phyloP scores from a whole-genome alignment of 2,113 vertebrate genomes.

The Salvelinus sp. region DNA sequence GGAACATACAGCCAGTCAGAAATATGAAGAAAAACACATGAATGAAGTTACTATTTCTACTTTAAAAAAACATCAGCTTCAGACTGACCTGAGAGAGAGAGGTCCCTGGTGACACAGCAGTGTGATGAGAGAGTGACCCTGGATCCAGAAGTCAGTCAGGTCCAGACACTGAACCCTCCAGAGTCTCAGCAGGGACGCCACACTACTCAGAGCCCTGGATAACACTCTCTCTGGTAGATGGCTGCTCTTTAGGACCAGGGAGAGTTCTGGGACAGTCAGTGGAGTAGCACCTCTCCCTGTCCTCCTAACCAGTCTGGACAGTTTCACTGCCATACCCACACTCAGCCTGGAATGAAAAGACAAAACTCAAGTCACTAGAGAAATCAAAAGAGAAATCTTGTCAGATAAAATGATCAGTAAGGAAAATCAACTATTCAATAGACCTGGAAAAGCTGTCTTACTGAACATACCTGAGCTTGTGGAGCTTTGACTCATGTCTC shows the following conservation, averaged over 20 bases:
- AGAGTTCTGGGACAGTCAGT: constrained; percentile 28
- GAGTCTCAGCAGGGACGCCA: constrained; percentile 30
- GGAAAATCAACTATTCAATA: no score
- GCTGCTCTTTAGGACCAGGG: constrained; percentile 2
- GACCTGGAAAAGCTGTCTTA: no score
- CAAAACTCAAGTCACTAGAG: no score
- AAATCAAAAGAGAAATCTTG: no score
- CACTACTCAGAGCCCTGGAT: constrained; percentile 18
- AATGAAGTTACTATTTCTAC: no score
- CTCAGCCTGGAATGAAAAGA: constrained; percentile 25
- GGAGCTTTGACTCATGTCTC: constrained; percentile 8
- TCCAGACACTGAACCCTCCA: constrained; percentile 37
- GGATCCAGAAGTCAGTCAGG: constrained; percentile 19
- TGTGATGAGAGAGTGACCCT: constrained; percentile 9
- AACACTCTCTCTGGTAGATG: background rate
- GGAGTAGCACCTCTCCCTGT: background rate
- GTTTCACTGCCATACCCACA: constrained; percentile 15
- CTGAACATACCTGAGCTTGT: constrained; percentile 24
- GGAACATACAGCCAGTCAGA: background rate
- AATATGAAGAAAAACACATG: no score
- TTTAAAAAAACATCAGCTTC: no score
- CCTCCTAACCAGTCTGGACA: constrained; percentile 7
- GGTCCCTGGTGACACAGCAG: constrained; percentile 20
- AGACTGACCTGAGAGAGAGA: constrained; percentile 27
- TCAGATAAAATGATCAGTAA: no score